Base-by-base conservation (phyloP, 2,888 invertebrate species). In the Monopis laevigella region DNA sequence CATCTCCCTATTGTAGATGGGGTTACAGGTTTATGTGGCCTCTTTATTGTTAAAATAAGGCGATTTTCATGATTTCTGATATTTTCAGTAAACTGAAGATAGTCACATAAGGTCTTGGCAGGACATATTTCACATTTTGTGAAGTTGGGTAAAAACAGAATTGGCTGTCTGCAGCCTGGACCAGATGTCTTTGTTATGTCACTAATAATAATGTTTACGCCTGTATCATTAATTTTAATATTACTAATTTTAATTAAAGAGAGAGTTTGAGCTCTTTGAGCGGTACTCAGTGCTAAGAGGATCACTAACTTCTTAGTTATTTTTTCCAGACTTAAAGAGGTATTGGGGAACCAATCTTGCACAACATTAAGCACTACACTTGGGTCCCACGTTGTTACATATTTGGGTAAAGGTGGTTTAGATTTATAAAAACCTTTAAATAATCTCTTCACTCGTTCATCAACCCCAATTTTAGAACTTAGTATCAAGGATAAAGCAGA, bases 401-500 rank as follows among this genome's bases (percentile, higher is more conserved):
- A 47, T 2, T 40, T 21, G 1, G 46, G 46, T 17, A 36, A 39
- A 2, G 36, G 7, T 1, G 47, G 48, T 29, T 34, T 43, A 8
- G 45, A 7, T 24, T 32, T 48, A 34, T 41, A 46, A 10, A 43
- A 19, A 1, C 48, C 48, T 43, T 46, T 48, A 11, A 48, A 41
- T 32, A 45, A 47, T 13, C 48, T 13, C 42, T 44, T 47, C 8
- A 49, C 8, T 17, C 14, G 18, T 3, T 41, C 26, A 19, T 47
- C 38, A 10, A 17, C 2, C 3, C 42, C 32, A 1, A 46, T 16
- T 16, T 39, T 40, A 39, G 38, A 42, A n/a, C 8, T 16, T 10
- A 41, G 43, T 10, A 48, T 39, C 16, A 48, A 17, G 1, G 48
- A 44, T 12, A 48, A 24, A n/a, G 48, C 48, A 2, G 48, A 48